Evolutionary conservation across 2,888 invertebrate species (phyloP).

Genomic region (Oscheius sp.): DNA sequence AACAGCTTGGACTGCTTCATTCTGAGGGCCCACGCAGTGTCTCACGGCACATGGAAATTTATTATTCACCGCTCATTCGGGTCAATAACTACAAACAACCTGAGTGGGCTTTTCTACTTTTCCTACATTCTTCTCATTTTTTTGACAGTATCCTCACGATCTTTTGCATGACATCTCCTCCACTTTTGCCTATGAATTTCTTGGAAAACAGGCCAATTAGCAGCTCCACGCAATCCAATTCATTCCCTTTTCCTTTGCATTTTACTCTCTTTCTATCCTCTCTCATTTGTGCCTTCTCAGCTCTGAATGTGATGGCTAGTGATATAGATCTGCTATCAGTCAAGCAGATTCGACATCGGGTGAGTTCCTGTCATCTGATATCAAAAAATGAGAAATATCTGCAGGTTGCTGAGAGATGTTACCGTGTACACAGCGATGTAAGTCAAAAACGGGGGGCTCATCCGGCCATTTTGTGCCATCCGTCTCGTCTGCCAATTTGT

Average conservation of each 20-base stretch:
- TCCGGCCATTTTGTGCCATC: not conserved
- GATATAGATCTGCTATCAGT: constrained; percentile 30
- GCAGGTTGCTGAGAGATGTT: constrained; percentile 32
- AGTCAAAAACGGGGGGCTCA: not conserved
- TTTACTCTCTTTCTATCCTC: constrained; percentile 1
- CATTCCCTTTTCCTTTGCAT: constrained; percentile 5
- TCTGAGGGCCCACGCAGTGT: constrained; percentile 36
- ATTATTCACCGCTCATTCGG: constrained; percentile 38
- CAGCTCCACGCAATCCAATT: constrained; percentile 36
- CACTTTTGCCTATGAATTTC: not conserved
- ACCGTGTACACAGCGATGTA: constrained; percentile 33
- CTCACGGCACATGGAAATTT: constrained; percentile 37
- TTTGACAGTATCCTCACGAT: not conserved
- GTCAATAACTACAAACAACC: constrained; percentile 36
- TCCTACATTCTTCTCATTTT: constrained; percentile 2
- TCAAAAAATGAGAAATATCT: not conserved
- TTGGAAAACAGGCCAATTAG: constrained; percentile 15
- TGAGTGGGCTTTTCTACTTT: not conserved
- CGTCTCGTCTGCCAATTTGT: constrained; percentile 16
- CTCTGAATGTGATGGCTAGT: constrained; percentile 19
- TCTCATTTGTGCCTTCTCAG: not conserved
- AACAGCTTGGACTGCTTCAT: not conserved
- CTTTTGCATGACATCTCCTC: not conserved
- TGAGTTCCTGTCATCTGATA: not conserved
- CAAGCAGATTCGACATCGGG: constrained; percentile 28